Evolutionary conservation across 64 coral and sea anemone genomes (phyloP), one percentile per base, ranked within the genome.

Genomic region (Pachyseris speciosa): DNA sequence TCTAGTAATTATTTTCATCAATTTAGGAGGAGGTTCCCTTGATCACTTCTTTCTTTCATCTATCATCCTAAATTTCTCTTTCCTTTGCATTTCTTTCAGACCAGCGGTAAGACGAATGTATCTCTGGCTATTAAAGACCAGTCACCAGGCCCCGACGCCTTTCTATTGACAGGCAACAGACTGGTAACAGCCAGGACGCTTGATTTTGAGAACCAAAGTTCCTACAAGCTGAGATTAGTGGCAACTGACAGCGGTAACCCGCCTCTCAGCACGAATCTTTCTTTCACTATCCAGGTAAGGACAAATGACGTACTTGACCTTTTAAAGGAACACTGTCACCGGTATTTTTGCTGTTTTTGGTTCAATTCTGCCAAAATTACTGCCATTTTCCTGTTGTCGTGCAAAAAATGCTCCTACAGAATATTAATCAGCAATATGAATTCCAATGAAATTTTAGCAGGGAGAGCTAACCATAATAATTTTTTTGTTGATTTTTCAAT

Each of bases 221-320:
- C 47, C 8, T 91, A 74, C 64, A 76, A 42, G 17, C 36, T 91
- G 47, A 83, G 64, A 29, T 22, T 91, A 0, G 44, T 83, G 38
- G 89, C 89, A 58, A 53, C 37, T 27, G 89, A 91, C 78, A 91
- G 89, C 89, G 89, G 89, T 72, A 72, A 22, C n/a, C 89, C 89
- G 48, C 47, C 89, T 12, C 66, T 90, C 37, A 53, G 13, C 37
- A 80, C 74, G 6, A 79, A 3, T 64, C 60, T 67, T 15, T 50
- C 87, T 16, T 79, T 90, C 12, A 49, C 38, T 3, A 65, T 90
- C 22, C 30, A 79, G 26, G 87, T 90, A 51, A 63, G 39, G 28
- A 75, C 7, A 29, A 33, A 34, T 36, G 2, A 12, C 51, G 16
- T 19, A 19, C 51, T 19, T 16, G 51, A 55, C 16, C 17, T 5